Base-by-base conservation (phyloP, 2,888 invertebrate genomes). In the Epinotia brunnichana region DNA sequence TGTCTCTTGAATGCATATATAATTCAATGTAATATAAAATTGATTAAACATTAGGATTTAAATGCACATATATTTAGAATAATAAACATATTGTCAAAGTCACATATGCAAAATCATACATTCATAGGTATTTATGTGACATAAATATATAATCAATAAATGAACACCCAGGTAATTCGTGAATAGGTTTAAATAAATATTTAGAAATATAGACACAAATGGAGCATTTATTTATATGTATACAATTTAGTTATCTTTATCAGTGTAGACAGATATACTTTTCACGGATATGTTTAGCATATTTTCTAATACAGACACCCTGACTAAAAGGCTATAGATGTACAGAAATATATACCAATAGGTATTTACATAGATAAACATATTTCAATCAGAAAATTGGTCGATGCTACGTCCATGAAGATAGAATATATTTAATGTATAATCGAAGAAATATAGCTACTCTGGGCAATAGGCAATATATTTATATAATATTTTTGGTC, bases 81-180 rank as follows among this genome's bases (percentile, higher is more conserved):
- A 73, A 64, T 68, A 72, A 87, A 83, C 78, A 89, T 91, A 90
- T 91, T 91, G 91, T 91, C 90, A 80, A 86, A 88, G 90, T 90
- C 90, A 91, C 91, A 77, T 81, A 77, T 77, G 88, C 86, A 81
- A 87, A 86, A 84, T 78, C 69, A 76, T 75, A 74, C 54, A 66
- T 63, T 63, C 51, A 66, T 63, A 51, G 53, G 57, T 60, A 61
- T 73, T 62, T 70, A 64, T 66, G 74, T 64, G 75, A 68, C 51
- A 74, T 71, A 70, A 19, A 74, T 62, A 67, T 51, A 41, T 60
- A 21, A 39, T n/a, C 21, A 41, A 61, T 19, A 71, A 71, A 51
- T 48, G 51, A 70, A 66, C 59, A 71, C 41, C 29, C 59, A 48
- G 44, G 29, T 29, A 60, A 51, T n/a, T 2, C 53, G n/a, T 41